These are phyloP conservation scores for Hylaeus volcanicus DNA, from an alignment of 1,140 invertebrate species.

Conservation along the genomic window DNA sequence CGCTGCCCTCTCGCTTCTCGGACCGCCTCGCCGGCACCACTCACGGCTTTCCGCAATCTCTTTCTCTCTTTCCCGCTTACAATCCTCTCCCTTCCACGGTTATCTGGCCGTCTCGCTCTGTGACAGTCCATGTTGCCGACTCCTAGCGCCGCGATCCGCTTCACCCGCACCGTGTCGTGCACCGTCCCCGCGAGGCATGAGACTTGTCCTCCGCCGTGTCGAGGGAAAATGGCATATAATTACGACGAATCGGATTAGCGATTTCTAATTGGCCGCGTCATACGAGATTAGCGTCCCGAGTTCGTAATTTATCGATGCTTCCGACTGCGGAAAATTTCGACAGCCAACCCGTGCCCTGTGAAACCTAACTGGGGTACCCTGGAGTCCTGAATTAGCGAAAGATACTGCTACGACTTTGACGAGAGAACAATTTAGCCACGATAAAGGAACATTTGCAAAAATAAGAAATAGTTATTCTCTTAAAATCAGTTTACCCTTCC, in stretches of 20 bases:
- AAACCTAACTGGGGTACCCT: no score
- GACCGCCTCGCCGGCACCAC: constrained; percentile 52
- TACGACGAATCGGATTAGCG: constrained; percentile 16
- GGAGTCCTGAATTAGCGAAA: no score
- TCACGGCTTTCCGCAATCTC: constrained; percentile 44
- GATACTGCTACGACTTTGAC: no score
- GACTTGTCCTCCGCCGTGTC: constrained; percentile 3
- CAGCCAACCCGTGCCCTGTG: no score
- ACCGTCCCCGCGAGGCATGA: constrained; percentile 6
- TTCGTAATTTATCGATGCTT: not conserved
- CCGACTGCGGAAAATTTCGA: no score
- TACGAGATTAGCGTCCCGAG: not conserved
- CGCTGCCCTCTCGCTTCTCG: constrained; percentile 60
- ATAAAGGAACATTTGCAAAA: no score
- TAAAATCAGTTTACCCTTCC: no score
- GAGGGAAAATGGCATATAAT: constrained; percentile 24
- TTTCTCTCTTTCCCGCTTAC: not conserved
- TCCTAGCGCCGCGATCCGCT: not conserved
- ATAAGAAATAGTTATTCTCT: no score
- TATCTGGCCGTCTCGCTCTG: constrained; percentile 24
- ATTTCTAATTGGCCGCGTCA: constrained; percentile 18
- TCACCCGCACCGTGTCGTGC: not conserved
- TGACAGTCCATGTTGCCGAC: constrained; percentile 71
- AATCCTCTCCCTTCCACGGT: not conserved
- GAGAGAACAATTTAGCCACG: no score